Evolutionary conservation across 2,888 invertebrate genomes (phyloP).

Genomic region (Drosophila percnosoma): DNA sequence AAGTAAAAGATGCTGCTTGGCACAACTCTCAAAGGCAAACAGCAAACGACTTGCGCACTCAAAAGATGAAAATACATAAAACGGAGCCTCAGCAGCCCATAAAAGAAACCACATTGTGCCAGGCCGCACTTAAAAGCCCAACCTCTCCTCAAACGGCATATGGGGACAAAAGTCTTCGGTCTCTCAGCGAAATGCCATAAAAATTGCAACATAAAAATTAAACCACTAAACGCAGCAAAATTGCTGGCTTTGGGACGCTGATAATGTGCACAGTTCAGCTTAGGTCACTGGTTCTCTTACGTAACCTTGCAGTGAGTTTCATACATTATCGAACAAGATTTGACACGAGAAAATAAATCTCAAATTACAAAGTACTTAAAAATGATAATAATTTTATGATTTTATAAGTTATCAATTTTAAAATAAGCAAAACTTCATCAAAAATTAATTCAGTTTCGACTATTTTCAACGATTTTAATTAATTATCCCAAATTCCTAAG

Average conservation of each 20-base stretch:
- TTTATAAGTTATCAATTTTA: not conserved
- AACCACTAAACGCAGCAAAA: conserved; percentile 76
- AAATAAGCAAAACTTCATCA: not conserved
- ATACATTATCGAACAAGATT: not conserved
- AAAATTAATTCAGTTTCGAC: not conserved
- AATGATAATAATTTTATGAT: not conserved
- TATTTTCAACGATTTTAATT: no score
- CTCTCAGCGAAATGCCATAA: conserved; percentile 60
- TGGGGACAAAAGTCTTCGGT: conserved; percentile 34
- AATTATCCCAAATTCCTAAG: not conserved
- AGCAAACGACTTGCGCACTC: conserved; percentile 62
- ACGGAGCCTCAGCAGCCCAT: conserved; percentile 68
- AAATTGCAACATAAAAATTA: conserved; percentile 75
- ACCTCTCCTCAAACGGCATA: conserved; percentile 30
- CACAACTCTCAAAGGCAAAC: conserved; percentile 41
- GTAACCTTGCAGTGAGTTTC: not conserved
- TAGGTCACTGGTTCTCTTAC: conserved; percentile 4
- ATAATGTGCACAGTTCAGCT: conserved; percentile 36
- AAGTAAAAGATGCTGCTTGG: conserved; percentile 53
- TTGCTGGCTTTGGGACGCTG: conserved; percentile 45
- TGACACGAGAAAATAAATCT: not conserved
- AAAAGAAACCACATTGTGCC: conserved; percentile 78
- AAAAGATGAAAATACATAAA: conserved; percentile 77
- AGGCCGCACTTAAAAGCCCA: conserved; percentile 60
- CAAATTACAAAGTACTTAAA: not conserved